phyloP scores from a whole-genome alignment of 2,113 vertebrate species.

The Limnothrissa miodon region DNA sequence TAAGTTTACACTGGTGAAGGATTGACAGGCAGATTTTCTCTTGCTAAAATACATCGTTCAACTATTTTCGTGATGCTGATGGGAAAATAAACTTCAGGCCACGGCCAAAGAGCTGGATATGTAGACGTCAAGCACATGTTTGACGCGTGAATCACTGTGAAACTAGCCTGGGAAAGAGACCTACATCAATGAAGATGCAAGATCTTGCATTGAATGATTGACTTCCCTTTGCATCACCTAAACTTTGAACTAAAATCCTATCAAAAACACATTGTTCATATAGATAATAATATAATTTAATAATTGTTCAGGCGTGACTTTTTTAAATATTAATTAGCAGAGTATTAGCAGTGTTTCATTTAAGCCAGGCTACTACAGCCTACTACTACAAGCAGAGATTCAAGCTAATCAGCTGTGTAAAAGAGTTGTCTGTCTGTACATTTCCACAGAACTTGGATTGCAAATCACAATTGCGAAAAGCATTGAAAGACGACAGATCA shows the following conservation, averaged over 20 bases:
- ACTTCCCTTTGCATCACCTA: too few species aligned
- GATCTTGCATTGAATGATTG: too few species aligned
- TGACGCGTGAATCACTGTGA: background rate
- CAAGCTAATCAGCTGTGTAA: background rate
- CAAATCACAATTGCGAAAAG: background rate
- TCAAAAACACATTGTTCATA: too few species aligned
- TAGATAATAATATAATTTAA: too few species aligned
- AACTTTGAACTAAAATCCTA: too few species aligned
- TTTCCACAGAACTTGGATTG: background rate
- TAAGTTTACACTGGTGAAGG: background rate
- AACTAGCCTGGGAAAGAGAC: too few species aligned
- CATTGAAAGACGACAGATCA: background rate
- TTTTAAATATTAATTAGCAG: too few species aligned
- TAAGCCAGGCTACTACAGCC: too few species aligned
- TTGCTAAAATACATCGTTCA: background rate
- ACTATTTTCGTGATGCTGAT: background rate
- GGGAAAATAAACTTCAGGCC: constrained; percentile 6
- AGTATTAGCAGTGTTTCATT: too few species aligned
- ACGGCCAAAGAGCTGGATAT: background rate
- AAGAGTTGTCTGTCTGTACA: background rate
- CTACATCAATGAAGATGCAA: too few species aligned
- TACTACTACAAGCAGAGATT: too few species aligned
- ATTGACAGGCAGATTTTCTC: background rate
- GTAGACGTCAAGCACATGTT: background rate
- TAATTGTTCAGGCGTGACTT: too few species aligned